Evolutionary conservation across 2,113 vertebrate species (phyloP), one percentile per base, ranked within the genome.

Genomic region (Oreochromis niloticus): DNA sequence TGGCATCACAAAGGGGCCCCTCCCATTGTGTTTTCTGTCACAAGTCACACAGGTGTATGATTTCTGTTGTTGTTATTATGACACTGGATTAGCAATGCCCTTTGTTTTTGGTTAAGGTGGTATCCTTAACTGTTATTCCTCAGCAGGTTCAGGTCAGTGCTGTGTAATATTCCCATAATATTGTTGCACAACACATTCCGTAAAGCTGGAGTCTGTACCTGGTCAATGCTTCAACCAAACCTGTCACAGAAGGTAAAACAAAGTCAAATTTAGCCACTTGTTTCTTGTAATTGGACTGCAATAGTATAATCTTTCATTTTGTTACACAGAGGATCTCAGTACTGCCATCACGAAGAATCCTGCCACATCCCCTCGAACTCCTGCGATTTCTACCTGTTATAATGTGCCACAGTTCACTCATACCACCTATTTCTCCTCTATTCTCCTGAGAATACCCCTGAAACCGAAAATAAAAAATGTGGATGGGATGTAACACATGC

Each of bases 171-270:
- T 48, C 24, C 71, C n/a, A 96, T 43, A 82, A 66, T 3, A 39
- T 81, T 22, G 16, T 81, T 7, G 19, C 80, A 4, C 4, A 39
- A 22, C 6, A 88, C 9, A 86, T 96, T 13, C 87, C 92, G 9
- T 97, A 96, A 90, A 88, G 84, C 63, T 98, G 97, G 97, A 96
- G 95, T 36, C 95, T 98, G 36, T 96, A 95, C 80, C 27, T 93
- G 84, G 96, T 97, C 52, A 97, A 97, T 27, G 95, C 93, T 3
- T 96, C 97, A 19, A 96, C 94, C 55, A 91, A 92, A 41, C 91
- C 82, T 2, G 22, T 32, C n/a, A 10, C 36, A 41, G 95, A 97
- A 82, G 95, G 97, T 97, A 91, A 84, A 52, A 19, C 9, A 81
- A 6, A 52, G 68, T 10, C 68, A 4, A 10, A 9, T 19, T 19